Evolutionary conservation across 2,113 vertebrate species (phyloP), one percentile per base, ranked within the genome.

Genomic region (Nothocercus nigrocapillus): DNA sequence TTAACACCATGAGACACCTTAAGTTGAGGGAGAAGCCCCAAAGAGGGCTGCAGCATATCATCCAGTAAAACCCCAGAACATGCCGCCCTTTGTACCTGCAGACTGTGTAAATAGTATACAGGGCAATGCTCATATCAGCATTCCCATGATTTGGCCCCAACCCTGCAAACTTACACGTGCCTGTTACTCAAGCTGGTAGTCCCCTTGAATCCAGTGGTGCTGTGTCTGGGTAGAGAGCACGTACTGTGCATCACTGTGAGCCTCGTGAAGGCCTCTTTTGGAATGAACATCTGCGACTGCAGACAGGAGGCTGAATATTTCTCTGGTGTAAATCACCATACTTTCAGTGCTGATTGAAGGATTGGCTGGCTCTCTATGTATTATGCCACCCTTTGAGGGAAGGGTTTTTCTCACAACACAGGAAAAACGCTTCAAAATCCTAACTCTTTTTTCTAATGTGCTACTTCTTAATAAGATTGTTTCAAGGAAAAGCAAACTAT

Each of bases 141-240:
- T 78, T 88, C 51, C 7, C 68, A 64, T 83, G 77, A 61, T 91
- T 90, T 93, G 76, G 88, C 80, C 82, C 42, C 32, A 76, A n/a
- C 67, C 67, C 75, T 79, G 25, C 76, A 51, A 61, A 32, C 20
- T 67, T 64, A 13, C 47, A 58, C 36, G 18, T 86, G 53, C 22
- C 30, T 75, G 94, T 80, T 68, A 51, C 42, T 81, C 38, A 68
- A 51, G 51, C 64, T 56, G 88, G 64, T 15, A 40, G 34, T n/a
- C 62, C 51, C 53, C 68, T 13, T 32, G 73, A 90, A 36, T 81
- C 61, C 64, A 72, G 2, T 28, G 64, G 30, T 9, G 1, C 4
- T 69, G n/a, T 58, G 83, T 3, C 7, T 20, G 73, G 45, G 42
- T 47, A 7, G 28, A 53, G 89, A 84, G 15, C 64, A 91, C 3